Percentiles rank a stretch among this genome's conserved stretches.
Evolutionary conservation across 2,113 vertebrate species (phyloP).

Genomic region (Electrona antarctica): DNA sequence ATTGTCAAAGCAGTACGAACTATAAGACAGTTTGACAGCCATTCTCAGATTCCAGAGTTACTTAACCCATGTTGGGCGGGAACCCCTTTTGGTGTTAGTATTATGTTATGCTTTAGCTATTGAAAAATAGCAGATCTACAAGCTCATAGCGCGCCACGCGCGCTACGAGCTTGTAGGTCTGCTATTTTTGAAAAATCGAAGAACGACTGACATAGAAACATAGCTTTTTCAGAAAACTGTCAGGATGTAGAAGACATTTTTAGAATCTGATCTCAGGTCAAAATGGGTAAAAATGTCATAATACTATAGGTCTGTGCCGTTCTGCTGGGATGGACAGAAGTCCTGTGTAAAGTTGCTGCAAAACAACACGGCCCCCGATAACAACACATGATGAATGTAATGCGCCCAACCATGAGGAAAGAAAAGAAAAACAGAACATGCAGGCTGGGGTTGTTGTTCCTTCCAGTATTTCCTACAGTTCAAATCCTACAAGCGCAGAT

Average conservation of each 20-base stretch:
- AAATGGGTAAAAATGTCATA: too few relatives aligned
- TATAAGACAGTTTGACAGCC: background rate
- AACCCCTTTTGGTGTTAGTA: too few relatives aligned
- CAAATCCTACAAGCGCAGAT: background rate
- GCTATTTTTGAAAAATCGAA: too few relatives aligned
- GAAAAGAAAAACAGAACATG: conserved; percentile 13
- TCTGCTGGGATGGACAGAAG: background rate
- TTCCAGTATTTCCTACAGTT: background rate
- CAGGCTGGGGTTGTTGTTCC: conserved; percentile 6
- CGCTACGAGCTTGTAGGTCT: too few relatives aligned
- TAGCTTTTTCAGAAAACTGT: too few relatives aligned
- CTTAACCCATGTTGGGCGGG: too few relatives aligned
- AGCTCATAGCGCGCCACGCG: too few relatives aligned
- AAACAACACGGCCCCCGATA: background rate
- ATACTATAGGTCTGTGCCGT: background rate
- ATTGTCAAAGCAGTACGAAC: conserved; percentile 49
- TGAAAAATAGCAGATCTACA: too few relatives aligned
- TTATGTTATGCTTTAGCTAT: too few relatives aligned
- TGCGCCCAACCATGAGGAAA: background rate
- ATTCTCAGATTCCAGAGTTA: background rate
- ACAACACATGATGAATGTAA: conserved; percentile 2
- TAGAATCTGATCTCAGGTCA: too few relatives aligned
- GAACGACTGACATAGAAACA: too few relatives aligned
- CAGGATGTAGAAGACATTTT: too few relatives aligned
- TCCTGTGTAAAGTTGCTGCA: background rate